Conservation (phyloP, 2,797 vertebrate species). For the Lateolabrax maculatus region DNA sequence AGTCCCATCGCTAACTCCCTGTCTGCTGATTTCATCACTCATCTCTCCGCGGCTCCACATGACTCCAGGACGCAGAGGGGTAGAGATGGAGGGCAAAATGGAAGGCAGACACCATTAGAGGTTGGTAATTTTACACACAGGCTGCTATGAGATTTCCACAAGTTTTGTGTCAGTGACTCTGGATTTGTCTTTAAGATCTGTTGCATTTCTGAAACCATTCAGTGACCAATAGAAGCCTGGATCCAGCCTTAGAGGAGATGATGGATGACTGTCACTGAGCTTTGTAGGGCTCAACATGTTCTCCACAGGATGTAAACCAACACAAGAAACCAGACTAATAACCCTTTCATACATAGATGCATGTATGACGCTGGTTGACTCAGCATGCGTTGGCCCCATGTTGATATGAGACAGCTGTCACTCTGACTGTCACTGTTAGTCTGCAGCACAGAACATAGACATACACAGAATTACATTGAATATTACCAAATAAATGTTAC, state of each 20-base stretch:
- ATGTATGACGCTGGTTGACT: background rate
- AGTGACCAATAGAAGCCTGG: background rate
- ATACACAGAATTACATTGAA: background rate
- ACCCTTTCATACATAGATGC: background rate
- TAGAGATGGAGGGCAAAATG: constrained; percentile 13
- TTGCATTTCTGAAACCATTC: background rate
- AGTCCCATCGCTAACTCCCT: constrained; percentile 73
- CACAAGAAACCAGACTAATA: background rate
- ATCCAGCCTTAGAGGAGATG: background rate
- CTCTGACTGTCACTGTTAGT: background rate
- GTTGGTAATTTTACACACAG: constrained; percentile 33
- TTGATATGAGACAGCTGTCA: background rate
- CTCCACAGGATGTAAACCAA: background rate
- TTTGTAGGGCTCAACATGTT: background rate
- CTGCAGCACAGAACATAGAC: background rate
- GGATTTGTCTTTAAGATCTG: background rate
- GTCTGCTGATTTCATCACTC: constrained; percentile 83
- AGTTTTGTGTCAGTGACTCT: background rate
- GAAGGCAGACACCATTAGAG: constrained; percentile 44
- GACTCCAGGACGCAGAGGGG: constrained; percentile 70
- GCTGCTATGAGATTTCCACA: constrained; percentile 35
- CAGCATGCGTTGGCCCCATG: background rate
- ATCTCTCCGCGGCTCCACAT: constrained; percentile 73
- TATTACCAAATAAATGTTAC: background rate
- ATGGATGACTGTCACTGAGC: background rate